Evolutionary conservation across 1,140 invertebrate genomes (phyloP), one percentile per base, ranked within the genome.

Genomic region (Sarcophaga bullata): DNA sequence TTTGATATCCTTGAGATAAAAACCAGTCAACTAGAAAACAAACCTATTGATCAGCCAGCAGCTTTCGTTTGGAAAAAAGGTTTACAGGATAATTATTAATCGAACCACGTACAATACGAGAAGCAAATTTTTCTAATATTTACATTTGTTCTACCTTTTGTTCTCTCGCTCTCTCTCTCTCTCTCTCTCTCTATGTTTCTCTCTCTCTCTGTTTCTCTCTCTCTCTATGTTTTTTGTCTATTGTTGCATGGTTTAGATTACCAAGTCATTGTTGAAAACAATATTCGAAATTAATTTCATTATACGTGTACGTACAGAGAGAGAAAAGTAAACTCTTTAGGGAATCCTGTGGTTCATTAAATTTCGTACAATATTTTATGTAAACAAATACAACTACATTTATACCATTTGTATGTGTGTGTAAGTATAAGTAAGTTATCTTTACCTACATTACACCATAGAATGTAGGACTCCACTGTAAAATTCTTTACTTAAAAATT

Each of bases 161-260:
- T 68, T 68, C 9, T n/a, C n/a, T n/a, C n/a, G n/a, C n/a, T n/a
- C n/a, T n/a, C n/a, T n/a, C n/a, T n/a, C n/a, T n/a, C n/a, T n/a
- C 25, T 37, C 25, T 37, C 25, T 37, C 25, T 37, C 25, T 37
- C 25, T 37, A 1, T 37, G 25, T 8, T 68, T 68, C 25, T 37
- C 25, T 37, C 25, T 37, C 25, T 37, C 25, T 37, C 25, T 37
- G n/a, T n/a, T n/a, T n/a, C 25, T 37, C 25, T 37, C 25, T 37
- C 25, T 37, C 25, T 37, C 25, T 37, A 1, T 37, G 25, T 8
- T 68, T 68, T 0, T 62, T 62, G 15, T 62, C 17, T 62, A n/a
- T 58, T 58, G 10, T 58, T 58, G 15, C 54, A 58, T 68, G n/a
- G 62, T 68, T 68, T 68, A 68, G n/a, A 68, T 68, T 68, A 68